These are phyloP conservation scores for Pollimyrus isidori DNA, from an alignment of 2,113 vertebrate species.

Conservation along the genomic window DNA sequence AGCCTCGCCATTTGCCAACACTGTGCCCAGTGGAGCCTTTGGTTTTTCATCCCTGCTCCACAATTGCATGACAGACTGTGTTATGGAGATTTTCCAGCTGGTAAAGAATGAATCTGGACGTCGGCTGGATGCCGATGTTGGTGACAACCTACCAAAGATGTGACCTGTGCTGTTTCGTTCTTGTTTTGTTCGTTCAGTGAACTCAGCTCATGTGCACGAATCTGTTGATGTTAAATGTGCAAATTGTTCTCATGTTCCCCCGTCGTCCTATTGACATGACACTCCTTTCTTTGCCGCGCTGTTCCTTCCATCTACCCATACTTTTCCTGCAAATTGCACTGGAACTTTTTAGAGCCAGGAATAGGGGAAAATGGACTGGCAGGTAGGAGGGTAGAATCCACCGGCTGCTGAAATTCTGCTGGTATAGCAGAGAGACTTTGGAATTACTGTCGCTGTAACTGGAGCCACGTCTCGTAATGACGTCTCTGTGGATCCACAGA, in stretches of 20 bases:
- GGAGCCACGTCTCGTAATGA: background rate
- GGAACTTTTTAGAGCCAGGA: background rate
- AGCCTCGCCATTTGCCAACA: background rate
- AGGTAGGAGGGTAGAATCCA: background rate
- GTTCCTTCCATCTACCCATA: background rate
- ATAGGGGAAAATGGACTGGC: background rate
- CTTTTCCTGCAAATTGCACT: background rate
- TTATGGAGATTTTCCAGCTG: background rate
- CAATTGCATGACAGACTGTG: background rate
- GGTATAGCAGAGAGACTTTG: background rate
- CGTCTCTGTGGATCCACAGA: background rate
- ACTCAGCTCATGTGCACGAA: background rate
- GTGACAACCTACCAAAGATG: background rate
- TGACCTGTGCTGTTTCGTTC: background rate
- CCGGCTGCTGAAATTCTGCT: background rate
- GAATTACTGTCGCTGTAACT: background rate
- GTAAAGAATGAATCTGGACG: background rate
- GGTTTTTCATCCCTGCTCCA: background rate
- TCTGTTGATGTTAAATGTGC: background rate
- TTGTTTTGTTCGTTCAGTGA: slow-evolving; percentile 11
- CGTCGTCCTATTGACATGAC: background rate
- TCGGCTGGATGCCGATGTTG: background rate
- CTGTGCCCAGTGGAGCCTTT: background rate
- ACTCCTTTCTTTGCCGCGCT: background rate
- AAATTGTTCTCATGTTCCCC: background rate